These are phyloP conservation scores for Drosophila merina DNA, from an alignment of 2,888 invertebrate species.

Conservation along the genomic window DNA sequence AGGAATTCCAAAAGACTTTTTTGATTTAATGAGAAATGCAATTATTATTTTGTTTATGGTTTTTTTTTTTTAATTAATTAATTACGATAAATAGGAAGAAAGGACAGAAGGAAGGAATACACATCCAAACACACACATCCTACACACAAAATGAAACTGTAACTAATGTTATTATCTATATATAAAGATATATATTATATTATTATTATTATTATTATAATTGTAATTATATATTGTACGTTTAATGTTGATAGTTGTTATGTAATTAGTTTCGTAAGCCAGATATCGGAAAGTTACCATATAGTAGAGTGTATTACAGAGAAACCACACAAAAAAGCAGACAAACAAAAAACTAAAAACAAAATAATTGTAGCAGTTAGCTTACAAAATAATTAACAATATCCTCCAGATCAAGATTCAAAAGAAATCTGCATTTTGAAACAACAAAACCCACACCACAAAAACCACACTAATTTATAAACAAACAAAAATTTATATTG, in stretches of 20 bases:
- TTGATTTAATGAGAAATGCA: constrained; percentile 41
- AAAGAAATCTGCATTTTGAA: constrained; percentile 52
- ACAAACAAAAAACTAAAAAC: constrained; percentile 10
- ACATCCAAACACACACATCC: constrained; percentile 5
- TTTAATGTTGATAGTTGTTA: constrained; percentile 39
- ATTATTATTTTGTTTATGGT: constrained; percentile 34
- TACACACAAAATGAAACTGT: constrained; percentile 34
- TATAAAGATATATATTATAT: constrained; percentile 9
- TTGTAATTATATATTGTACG: constrained; percentile 20
- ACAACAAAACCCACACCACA: constrained; percentile 9
- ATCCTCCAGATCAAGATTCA: constrained; percentile 13
- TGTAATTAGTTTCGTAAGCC: constrained; percentile 35
- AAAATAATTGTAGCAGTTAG: constrained; percentile 25
- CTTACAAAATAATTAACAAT: neutral
- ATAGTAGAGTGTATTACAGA: constrained; percentile 1
- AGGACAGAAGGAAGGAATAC: constrained; percentile 9
- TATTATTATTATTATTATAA: constrained; percentile 27
- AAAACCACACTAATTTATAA: constrained; percentile 39
- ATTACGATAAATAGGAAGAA: neutral
- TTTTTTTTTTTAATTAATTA: constrained; percentile 46
- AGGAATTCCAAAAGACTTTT: constrained; percentile 65
- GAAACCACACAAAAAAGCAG: constrained; percentile 8
- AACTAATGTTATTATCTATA: constrained; percentile 41
- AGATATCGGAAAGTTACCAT: constrained; percentile 40
- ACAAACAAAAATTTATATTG: constrained; percentile 21